A percentile compares a stretch with the other conserved stretches of the same genome.
These are phyloP conservation scores for Netelia inedita DNA, from an alignment of 2,888 invertebrate genomes.

Conservation along the genomic window DNA sequence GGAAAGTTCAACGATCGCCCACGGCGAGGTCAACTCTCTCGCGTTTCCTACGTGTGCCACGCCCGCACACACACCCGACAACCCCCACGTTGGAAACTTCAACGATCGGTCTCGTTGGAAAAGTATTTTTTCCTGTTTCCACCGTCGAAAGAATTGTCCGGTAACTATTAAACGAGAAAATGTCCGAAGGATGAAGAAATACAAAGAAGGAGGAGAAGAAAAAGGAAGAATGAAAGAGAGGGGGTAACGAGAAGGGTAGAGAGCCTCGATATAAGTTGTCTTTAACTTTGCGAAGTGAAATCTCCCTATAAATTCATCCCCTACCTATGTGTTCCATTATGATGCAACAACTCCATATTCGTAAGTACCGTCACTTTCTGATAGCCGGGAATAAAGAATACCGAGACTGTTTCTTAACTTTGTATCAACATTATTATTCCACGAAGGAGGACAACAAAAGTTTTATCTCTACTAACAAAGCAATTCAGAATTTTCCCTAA, in stretches of 20 bases:
- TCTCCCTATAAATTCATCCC: background rate
- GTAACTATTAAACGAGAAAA: conserved; percentile 17
- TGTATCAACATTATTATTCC: background rate
- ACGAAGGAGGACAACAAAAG: background rate
- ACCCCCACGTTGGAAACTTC: conserved; percentile 73
- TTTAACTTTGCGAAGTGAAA: conserved; percentile 1
- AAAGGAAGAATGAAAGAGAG: conserved; percentile 5
- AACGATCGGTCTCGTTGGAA: conserved; percentile 72
- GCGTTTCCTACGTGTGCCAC: conserved; percentile 28
- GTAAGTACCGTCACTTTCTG: background rate
- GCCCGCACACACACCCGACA: conserved; percentile 43
- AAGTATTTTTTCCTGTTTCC: conserved; percentile 46
- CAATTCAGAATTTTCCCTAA: background rate
- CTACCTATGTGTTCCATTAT: background rate
- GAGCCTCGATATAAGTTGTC: conserved; percentile 1
- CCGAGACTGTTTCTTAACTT: background rate
- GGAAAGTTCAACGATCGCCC: conserved; percentile 77
- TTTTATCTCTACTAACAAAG: background rate
- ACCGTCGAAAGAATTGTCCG: background rate
- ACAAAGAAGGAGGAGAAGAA: background rate
- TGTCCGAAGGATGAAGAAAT: conserved; percentile 5
- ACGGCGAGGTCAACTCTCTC: conserved; percentile 69
- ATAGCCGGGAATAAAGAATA: background rate
- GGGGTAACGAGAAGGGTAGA: background rate
- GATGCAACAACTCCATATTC: background rate